Conservation (phyloP, 2,113 vertebrate genomes). For the Otis tarda region DNA sequence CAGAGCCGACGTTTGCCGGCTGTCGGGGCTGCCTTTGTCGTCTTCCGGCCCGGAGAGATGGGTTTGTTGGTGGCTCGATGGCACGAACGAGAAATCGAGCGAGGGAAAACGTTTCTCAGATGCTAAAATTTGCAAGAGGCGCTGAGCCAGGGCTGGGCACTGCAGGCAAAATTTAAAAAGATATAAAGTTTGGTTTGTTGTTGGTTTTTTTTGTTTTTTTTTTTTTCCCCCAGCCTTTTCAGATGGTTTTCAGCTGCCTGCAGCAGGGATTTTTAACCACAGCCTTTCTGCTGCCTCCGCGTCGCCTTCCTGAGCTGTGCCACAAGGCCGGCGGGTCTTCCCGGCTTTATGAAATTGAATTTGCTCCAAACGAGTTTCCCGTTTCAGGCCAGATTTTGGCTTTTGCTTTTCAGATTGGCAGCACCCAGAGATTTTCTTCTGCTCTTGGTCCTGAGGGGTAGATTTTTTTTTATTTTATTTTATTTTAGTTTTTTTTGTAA, state of each 20-base stretch:
- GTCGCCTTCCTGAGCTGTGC: background rate
- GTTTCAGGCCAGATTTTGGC: background rate
- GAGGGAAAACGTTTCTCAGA: background rate
- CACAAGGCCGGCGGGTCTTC: background rate
- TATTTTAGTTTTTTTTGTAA: too few relatives aligned
- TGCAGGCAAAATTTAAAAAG: background rate
- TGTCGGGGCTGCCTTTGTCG: background rate
- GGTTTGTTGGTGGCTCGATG: background rate
- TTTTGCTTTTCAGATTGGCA: background rate
- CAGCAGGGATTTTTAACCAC: background rate
- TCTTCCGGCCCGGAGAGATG: background rate
- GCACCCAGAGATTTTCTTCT: fast-evolving
- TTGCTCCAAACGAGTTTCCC: background rate
- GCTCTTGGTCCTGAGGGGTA: background rate
- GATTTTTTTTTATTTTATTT: background rate
- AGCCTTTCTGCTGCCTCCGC: background rate
- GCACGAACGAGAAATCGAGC: background rate
- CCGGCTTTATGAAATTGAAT: background rate
- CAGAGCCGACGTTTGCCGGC: background rate
- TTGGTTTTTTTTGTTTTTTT: too few relatives aligned
- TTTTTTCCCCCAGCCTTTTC: background rate
- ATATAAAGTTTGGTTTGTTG: too few relatives aligned
- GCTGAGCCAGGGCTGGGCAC: background rate
- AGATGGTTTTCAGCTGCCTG: background rate
- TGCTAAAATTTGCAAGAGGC: background rate